phyloP scores from a whole-genome alignment of 2,888 invertebrate genomes.

The Caenorhabditis sinica region DNA sequence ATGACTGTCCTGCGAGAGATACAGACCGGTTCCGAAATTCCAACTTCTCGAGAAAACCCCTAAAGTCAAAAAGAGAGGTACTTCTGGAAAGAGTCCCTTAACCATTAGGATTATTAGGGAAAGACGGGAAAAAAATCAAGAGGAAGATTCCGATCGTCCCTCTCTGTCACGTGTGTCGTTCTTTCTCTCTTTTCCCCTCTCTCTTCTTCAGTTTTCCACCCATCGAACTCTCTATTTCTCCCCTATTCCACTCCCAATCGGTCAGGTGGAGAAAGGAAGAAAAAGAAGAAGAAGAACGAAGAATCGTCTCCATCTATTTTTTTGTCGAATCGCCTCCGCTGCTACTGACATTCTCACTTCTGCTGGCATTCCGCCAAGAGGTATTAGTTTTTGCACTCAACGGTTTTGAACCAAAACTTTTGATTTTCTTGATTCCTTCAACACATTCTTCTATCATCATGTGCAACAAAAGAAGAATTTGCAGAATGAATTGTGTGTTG shows the following conservation, averaged over 20 bases:
- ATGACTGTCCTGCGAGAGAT: too few species aligned
- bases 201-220: background rate
- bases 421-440: background rate
- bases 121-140: background rate
- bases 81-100: slow-evolving; percentile 1
- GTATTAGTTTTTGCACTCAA: slow-evolving; percentile 42
- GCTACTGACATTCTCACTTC: slow-evolving; percentile 4
- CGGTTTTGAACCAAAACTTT: too few species aligned
- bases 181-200: background rate
- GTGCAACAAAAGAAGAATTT: background rate
- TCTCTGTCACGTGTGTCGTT: slow-evolving; percentile 27
- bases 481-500: background rate
- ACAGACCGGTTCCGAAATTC: too few species aligned
- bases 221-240: slow-evolving; percentile 2
- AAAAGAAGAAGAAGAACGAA: slow-evolving; percentile 6
- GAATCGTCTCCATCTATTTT: background rate
- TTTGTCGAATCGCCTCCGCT: slow-evolving; percentile 2
- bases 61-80: too few species aligned
- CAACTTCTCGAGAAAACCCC: too few species aligned
- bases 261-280: slow-evolving; percentile 32
- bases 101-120: background rate
- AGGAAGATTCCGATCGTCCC: slow-evolving; percentile 43
- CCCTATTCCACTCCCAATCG: slow-evolving; percentile 2
- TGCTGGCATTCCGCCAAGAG: slow-evolving; percentile 37
- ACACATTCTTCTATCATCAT: background rate